Base-by-base conservation (phyloP, 37 sponge, comb jelly and placozoan species). In the Axinella damicornis region DNA sequence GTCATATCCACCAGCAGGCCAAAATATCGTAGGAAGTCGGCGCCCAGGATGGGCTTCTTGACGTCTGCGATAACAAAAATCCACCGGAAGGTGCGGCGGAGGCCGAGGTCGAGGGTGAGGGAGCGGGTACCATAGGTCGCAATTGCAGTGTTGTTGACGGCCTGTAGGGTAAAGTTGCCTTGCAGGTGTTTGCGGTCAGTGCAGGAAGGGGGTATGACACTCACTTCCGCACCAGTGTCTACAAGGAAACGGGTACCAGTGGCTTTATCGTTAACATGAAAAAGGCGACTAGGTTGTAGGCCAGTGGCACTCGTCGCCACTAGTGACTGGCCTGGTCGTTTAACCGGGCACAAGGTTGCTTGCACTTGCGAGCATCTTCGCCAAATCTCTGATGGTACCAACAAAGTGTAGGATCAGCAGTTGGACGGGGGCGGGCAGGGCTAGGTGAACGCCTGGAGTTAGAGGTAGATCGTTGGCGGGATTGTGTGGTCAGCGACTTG, bases 321-420 rank as follows among this genome's bases (percentile, higher is more conserved):
- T 74, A 81, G 77, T 62, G 91, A 63, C 91, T 81, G 86, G 91
- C 87, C 82, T 36, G 36, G 69, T 14, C 27, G 86, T 91, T 86
- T 91, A 59, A 74, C 32, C 32, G 38, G 61, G 79, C 31, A 65
- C 88, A 82, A 24, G 85, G 92, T 15, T 74, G 71, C 24, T 13
- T 72, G 35, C 88, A 91, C 58, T 86, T 87, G 40, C 59, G 70
- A 58, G 92, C 92, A 2, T 15, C 17, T 13, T 82, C 77, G 1
- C 91, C 91, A 59, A 79, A 91, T 2, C 52, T 30, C n/a, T 19
- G 39, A 52, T 91, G 87, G 65, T 89, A 91, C 79, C 87, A 91
- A 72, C 87, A 86, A 27, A 80, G 81, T 32, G 36, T 31, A 14
- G 57, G n/a, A n/a, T 11, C 17, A 19, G 15, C 28, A 64, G 65